Percentiles rank a stretch among this genome's conserved stretches.
phyloP scores from a whole-genome alignment of 2,888 invertebrate species.

The Patella depressa region DNA sequence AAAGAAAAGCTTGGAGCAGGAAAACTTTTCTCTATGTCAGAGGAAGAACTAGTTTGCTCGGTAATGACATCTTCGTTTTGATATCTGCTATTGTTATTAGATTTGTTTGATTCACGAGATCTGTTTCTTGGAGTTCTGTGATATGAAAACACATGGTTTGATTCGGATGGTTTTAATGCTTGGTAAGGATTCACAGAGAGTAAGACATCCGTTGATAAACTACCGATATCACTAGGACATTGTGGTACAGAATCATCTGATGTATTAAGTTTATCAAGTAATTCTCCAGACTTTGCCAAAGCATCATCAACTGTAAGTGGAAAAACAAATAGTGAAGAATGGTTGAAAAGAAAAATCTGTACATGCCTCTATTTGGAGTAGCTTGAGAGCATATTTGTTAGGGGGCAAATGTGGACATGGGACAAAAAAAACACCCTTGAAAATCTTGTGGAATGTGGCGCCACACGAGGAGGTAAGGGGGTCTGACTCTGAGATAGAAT shows the following conservation, averaged over 20 bases:
- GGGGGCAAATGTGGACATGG: neutral
- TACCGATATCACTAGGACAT: conserved; percentile 50
- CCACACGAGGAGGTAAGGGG: too few relatives aligned
- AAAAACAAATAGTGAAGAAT: conserved; percentile 15
- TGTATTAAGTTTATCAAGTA: conserved; percentile 43
- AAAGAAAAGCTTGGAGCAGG: neutral
- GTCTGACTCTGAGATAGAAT: too few relatives aligned
- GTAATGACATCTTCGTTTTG: neutral
- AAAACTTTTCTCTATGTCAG: conserved; percentile 6
- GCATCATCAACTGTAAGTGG: conserved; percentile 50
- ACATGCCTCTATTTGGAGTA: neutral
- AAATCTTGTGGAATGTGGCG: too few relatives aligned
- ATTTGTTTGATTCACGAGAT: neutral
- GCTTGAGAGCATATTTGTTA: neutral
- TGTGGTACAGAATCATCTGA: conserved; percentile 32
- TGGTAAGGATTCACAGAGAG: conserved; percentile 46
- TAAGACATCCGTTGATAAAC: conserved; percentile 49
- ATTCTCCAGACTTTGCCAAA: conserved; percentile 47
- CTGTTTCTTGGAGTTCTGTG: conserved; percentile 40
- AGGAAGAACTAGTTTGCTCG: neutral
- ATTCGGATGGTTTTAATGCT: conserved; percentile 27
- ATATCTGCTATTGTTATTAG: neutral
- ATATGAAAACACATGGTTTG: conserved; percentile 51
- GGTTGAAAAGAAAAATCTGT: neutral
- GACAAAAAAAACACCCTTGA: too few relatives aligned